Base-by-base conservation (phyloP, 2,113 vertebrate genomes). In the Motacilla tschutschensis region DNA sequence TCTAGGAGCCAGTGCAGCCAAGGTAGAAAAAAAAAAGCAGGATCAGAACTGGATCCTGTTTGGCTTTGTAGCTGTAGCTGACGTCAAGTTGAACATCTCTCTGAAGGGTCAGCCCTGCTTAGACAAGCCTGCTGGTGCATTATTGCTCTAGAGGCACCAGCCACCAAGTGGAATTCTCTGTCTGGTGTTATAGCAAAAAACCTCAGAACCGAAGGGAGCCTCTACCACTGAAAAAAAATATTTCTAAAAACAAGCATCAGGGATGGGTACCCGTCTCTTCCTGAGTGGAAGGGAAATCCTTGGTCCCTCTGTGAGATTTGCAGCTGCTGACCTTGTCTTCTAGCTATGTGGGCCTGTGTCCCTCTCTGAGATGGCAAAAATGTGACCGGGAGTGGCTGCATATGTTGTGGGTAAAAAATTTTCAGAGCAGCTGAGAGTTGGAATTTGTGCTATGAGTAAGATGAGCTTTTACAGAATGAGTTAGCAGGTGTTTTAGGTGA, bases 401-500 rank as follows among this genome's bases (percentile, higher is more conserved):
- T 31, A 4, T 57, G 10, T 18, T 38, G 57, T 13, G 31, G 47
- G 51, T 29, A 90, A 65, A 85, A 77, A 55, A 59, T 41, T 44
- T 79, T 74, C 70, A 78, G 46, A 75, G 85, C 43, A 81, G 46
- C 58, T 67, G 62, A 79, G 54, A 81, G 43, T 8, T 83, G 83
- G 86, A 91, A 85, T 91, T 88, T 59, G 55, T 76, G 25, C 74
- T 73, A 29, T 80, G 79, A 94, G 58, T 78, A 84, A 81, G 78
- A 79, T 0, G 2, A 78, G 63, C 59, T 91, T 54, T 54, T 75
- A 12, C 38, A 62, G 77, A 78, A 85, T 78, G 79, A 89, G 66
- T 79, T 89, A 88, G 74, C 47, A 54, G 88, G 92, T 81, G 90
- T 50, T 89, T 83, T 35, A 80, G 35, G 66, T 95, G 90, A 92